Evolutionary conservation across 2,113 vertebrate genomes (phyloP).

Genomic region (Vicugna pacos): DNA sequence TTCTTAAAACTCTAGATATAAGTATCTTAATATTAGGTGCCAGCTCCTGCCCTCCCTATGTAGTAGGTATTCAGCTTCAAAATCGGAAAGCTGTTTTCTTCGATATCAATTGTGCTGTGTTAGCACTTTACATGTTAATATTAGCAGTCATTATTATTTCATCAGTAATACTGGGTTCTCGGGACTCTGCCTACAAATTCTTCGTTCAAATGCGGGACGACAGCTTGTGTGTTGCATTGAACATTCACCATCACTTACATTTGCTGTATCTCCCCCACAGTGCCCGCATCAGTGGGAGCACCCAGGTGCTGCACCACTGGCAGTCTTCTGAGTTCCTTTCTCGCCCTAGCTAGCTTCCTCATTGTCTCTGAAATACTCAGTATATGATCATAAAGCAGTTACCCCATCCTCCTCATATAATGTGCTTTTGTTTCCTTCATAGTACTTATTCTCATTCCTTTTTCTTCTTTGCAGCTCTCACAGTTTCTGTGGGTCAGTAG

Average conservation of each 20-base stretch:
- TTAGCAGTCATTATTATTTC: background rate
- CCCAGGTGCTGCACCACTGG: rapidly evolving
- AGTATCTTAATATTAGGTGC: too few species aligned
- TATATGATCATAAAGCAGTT: too few species aligned
- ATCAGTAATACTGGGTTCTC: background rate
- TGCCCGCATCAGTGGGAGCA: rapidly evolving
- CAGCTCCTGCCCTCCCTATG: background rate
- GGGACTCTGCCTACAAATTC: background rate
- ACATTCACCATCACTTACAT: rapidly evolving
- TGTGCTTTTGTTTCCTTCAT: background rate
- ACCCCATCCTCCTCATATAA: background rate
- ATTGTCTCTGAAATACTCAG: background rate
- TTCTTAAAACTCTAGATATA: background rate
- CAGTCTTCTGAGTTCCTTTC: background rate
- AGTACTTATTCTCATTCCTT: background rate
- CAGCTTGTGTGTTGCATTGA: background rate
- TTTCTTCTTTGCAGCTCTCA: background rate
- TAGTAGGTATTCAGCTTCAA: background rate
- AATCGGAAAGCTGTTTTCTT: background rate
- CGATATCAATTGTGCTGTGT: background rate
- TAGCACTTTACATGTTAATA: background rate
- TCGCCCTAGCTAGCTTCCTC: background rate
- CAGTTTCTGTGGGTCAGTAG: background rate
- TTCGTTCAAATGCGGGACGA: background rate
- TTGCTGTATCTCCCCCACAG: rapidly evolving